These are phyloP conservation scores for Tiaroga cobitis DNA, from an alignment of 2,797 vertebrate species.

Conservation along the genomic window DNA sequence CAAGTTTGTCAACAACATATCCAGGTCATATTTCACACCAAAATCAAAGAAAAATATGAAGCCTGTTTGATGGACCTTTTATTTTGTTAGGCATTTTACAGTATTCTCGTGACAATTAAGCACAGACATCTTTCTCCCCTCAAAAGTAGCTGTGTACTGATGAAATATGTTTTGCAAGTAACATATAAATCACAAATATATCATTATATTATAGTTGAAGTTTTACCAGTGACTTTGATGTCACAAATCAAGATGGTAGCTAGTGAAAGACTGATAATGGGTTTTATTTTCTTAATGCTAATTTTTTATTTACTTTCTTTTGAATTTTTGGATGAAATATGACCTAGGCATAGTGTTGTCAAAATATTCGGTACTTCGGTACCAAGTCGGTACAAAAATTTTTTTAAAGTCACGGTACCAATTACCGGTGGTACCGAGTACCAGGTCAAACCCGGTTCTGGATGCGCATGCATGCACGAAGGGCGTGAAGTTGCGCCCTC, in stretches of 20 bases:
- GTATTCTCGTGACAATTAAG: background rate
- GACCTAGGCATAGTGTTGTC: no score
- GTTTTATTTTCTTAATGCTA: background rate
- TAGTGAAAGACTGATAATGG: background rate
- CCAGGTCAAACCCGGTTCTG: no score
- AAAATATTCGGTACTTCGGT: no score
- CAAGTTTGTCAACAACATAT: conserved; percentile 2
- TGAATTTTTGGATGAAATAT: background rate
- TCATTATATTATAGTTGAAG: background rate
- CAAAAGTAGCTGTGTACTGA: background rate
- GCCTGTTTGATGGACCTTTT: background rate
- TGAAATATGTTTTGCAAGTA: background rate
- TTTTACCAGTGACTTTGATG: background rate
- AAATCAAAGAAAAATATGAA: background rate
- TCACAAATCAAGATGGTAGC: background rate
- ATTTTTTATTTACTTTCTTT: background rate
- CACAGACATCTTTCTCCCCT: background rate
- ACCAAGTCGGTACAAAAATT: no score
- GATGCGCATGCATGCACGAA: no score
- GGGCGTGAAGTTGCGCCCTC: no score
- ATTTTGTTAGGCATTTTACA: background rate
- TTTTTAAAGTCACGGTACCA: no score
- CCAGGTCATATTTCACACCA: background rate
- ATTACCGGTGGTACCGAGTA: no score
- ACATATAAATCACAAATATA: background rate